Evolutionary conservation across 2,113 vertebrate genomes (phyloP), one percentile per base, ranked within the genome.

Genomic region (Choloepus hoffmanni): DNA sequence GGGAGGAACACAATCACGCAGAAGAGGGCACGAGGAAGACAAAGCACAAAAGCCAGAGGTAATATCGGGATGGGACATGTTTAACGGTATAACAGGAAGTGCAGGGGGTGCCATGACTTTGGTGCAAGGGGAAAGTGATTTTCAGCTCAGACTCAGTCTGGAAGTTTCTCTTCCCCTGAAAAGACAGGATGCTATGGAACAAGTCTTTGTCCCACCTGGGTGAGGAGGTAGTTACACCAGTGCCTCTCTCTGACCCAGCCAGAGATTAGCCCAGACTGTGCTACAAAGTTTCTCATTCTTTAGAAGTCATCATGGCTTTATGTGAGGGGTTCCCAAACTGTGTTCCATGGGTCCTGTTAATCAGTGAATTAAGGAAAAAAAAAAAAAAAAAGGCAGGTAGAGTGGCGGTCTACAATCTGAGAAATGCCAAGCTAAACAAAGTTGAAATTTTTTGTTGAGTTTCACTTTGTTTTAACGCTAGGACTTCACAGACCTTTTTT

Each of bases 51-150:
- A 30, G 62, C 48, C 62, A 23, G n/a, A 53, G 74, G 60, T n/a
- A 40, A 19, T 65, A 5, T 45, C 55, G 62, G 11, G n/a, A 36
- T 14, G 23, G 65, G 30, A 62, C 63, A 2, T 21, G 33, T 21
- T 43, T 14, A 3, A 11, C 3, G 48, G 11, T 10, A 3, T 53
- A 8, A 40, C 1, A 13, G 30, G 7, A 14, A 10, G 26, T 7
- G 15, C 14, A 10, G 1, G 62, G n/a, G 74, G 40, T 55, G 9
- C 26, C 74, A 3, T 11, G 19, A 79, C 88, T 55, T 16, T n/a
- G 48, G 2, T 10, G 63, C 45, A 58, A 67, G 36, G 28, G 8
- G 50, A 81, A 82, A 81, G 50, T 0, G 14, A 82, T 12, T 68
- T 55, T 33, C 36, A 82, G 14, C 21, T 82, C 62, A 58, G 14